Base-by-base conservation (phyloP, 2,888 invertebrate species). In the Nemapogon koenigi region DNA sequence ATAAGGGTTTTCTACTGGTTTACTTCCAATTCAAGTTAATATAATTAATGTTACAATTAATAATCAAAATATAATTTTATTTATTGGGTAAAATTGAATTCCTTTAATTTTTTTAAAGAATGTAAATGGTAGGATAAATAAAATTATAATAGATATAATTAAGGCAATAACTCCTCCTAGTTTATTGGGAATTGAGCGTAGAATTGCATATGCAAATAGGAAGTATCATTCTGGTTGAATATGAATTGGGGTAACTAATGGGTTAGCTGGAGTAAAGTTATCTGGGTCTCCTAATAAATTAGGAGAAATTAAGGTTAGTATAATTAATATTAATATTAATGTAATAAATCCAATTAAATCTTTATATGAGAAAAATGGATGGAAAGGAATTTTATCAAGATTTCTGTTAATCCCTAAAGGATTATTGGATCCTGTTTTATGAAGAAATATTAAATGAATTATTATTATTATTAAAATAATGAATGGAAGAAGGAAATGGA, bases 171-270 rank as follows among this genome's bases (percentile, higher is more conserved):
- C 89, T 44, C 90, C 89, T 37, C 89, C 88, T 70, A 89, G 57
- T 82, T 91, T 90, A 73, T 88, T 90, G 4, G 90, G 89, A 41
- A 91, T 88, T 26, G 89, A 88, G 16, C 90, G 90, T 53, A 91
- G 49, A 76, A 91, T 90, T 13, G 89, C 87, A 63, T 90, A 90
- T 10, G 90, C 89, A 80, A 90, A 90, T 78, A 91, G 62, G 53
- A 90, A 91, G 62, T 91, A 91, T 85, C 89, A 91, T 83, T 91
- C 90, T 31, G 89, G 90, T 82, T 90, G 87, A 75, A 90, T 90
- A 57, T 90, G 90, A 4, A 82, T 59, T 0, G 90, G 89, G 0
- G 89, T 89, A 11, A 85, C 78, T 72, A 88, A 52, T 0, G 86
- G 82, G 46, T 88, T 87, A 3, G 87, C 88, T 0, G 83, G 83